Base-by-base conservation (phyloP, 2,888 invertebrate species). In the Macroteleia sp. region DNA sequence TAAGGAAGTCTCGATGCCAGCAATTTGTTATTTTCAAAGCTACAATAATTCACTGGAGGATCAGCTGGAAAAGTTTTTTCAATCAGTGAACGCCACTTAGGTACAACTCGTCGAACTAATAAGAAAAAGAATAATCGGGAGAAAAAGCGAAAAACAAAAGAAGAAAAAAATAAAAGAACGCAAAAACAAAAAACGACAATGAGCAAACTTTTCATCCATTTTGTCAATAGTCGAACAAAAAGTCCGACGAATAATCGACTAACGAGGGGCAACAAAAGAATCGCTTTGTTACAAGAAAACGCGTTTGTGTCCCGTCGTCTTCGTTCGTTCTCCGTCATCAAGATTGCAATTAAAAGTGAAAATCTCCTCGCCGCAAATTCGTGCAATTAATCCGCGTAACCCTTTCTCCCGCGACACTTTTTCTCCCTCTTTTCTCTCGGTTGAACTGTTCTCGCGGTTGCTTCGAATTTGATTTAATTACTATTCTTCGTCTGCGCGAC, bases 261-360 rank as follows among this genome's bases (percentile, higher is more conserved):
- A 62, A 71, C 71, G 62, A 71, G 71, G 56, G 16, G 14, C 48
- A 46, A 54, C 46, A 48, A 61, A 66, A 61, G 61, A 69, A 67
- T 59, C 52, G 66, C 59, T 57, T 50, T 36, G 12, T 39, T 44
- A 42, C 66, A 42, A 64, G 52, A 54, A 71, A 36, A 48, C 30
- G 34, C 20, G 20, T 10, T 10, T 32, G 19, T 42, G 16, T 28
- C 25, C 22, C 48, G 36, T 17, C 46, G 56, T 28, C 42, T 57
- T 57, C 19, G 10, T 48, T 36, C 28, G 28, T 14, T 52, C 57
- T 30, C 10, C 36, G 10, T 57, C 62, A 52, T 61, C 71, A 44
- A 41, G 59, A 56, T 62, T 50, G 69, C 75, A 75, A 75, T 75
- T 75, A 75, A 75, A 75, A 46, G 67, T 34, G 36, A 54, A 67